phyloP scores from a whole-genome alignment of 2,113 vertebrate species.

The Eleginops maclovinus region DNA sequence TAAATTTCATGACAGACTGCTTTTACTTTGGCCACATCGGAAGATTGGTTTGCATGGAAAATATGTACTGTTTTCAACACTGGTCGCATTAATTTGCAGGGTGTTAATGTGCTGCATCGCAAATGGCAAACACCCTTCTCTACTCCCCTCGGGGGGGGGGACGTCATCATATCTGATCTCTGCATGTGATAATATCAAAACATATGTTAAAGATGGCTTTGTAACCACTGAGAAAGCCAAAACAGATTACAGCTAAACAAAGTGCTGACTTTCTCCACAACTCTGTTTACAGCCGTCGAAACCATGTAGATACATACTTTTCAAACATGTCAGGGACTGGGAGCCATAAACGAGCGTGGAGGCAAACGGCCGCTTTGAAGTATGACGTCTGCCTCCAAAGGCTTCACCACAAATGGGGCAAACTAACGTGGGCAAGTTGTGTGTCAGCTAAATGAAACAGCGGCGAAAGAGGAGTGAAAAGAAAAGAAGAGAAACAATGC shows the following conservation, averaged over 20 bases:
- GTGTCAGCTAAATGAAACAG: constrained; percentile 70
- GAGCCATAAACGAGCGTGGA: constrained; percentile 65
- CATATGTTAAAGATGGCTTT: constrained; percentile 51
- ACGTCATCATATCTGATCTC: constrained; percentile 38
- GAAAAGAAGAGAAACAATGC: constrained; percentile 33
- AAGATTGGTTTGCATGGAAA: constrained; percentile 44
- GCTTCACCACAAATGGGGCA: constrained; percentile 74
- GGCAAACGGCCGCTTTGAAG: constrained; percentile 75
- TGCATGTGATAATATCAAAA: constrained; percentile 50
- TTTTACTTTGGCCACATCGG: constrained; percentile 48
- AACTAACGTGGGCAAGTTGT: constrained; percentile 69
- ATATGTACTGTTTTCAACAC: constrained; percentile 47
- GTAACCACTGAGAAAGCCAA: constrained; percentile 55
- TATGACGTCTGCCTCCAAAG: constrained; percentile 76
- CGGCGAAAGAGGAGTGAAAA: constrained; percentile 31
- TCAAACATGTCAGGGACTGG: constrained; percentile 80
- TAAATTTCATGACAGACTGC: constrained; percentile 41
- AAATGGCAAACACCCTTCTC: constrained; percentile 28
- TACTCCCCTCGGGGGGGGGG: background rate
- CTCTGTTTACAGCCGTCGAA: constrained; percentile 75
- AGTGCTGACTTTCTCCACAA: constrained; percentile 52
- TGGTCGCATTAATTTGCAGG: background rate
- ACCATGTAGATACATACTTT: constrained; percentile 80
- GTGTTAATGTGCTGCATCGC: background rate
- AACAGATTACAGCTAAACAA: constrained; percentile 68